Percentiles rank a stretch among this genome's conserved stretches.
phyloP scores from a whole-genome alignment of 2,113 vertebrate genomes.

The Lasiurus borealis region DNA sequence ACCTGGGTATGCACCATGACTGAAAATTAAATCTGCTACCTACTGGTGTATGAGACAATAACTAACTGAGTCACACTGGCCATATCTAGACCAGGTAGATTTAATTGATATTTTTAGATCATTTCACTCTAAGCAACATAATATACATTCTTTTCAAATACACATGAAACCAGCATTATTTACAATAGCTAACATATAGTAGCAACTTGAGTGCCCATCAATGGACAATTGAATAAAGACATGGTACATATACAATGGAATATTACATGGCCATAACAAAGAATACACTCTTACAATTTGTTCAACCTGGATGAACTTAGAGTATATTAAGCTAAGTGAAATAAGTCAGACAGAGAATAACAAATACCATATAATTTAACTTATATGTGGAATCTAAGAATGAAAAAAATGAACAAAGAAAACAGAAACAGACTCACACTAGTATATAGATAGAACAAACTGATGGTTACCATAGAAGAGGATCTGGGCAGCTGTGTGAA shows the following conservation, averaged over 20 bases:
- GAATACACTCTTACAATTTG: neutral
- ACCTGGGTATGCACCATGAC: neutral
- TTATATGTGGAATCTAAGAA: neutral
- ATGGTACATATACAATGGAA: neutral
- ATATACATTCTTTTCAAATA: neutral
- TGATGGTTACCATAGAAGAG: neutral
- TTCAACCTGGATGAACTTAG: neutral
- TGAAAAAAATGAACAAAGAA: neutral
- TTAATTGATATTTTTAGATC: neutral
- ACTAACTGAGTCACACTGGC: neutral
- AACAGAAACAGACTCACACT: neutral
- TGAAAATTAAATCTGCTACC: neutral
- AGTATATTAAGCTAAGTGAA: neutral
- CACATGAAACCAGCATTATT: neutral
- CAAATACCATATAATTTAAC: neutral
- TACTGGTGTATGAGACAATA: neutral
- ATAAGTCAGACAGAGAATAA: neutral
- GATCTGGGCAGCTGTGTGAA: neutral
- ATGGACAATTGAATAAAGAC: neutral
- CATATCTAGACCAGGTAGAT: neutral
- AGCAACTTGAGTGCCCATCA: neutral
- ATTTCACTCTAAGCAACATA: neutral
- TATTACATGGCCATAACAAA: neutral
- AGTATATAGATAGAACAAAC: neutral
- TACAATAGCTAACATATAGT: neutral